These are phyloP conservation scores for Augiades crinisus DNA, from an alignment of 2,888 invertebrate genomes.

Conservation along the genomic window DNA sequence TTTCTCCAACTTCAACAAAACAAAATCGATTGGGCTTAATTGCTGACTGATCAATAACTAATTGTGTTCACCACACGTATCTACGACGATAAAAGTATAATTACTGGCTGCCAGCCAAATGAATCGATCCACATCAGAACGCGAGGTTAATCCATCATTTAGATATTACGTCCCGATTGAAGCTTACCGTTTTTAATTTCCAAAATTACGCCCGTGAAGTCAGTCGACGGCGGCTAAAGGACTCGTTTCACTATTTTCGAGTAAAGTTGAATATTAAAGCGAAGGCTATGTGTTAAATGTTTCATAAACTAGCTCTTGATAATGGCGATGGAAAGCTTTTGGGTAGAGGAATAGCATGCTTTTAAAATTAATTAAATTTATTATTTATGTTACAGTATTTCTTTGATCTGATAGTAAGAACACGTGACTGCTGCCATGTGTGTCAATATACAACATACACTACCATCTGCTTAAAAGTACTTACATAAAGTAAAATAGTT, in stretches of 20 bases:
- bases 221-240: conserved; percentile 57
- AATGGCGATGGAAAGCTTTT: no score
- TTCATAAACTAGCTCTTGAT: no score
- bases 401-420: no score
- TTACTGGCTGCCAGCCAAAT: conserved; percentile 80
- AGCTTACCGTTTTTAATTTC: conserved; percentile 80
- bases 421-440: no score
- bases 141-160: conserved; percentile 80
- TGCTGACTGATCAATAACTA: conserved; percentile 80
- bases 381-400: no score
- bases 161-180: conserved; percentile 77
- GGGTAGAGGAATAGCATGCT: no score
- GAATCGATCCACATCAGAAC: conserved; percentile 79
- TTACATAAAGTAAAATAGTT: no score
- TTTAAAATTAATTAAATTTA: no score
- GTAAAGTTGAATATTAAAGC: background rate
- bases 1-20: conserved; percentile 80
- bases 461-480: no score
- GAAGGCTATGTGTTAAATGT: no score
- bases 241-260: background rate
- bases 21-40: conserved; percentile 80
- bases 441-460: no score
- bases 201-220: conserved; percentile 70
- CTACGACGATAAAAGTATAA: conserved; percentile 71
- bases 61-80: conserved; percentile 79